Evolutionary conservation across 2,113 vertebrate species (phyloP), one percentile per base, ranked within the genome.

Genomic region (Nerophis ophidion): DNA sequence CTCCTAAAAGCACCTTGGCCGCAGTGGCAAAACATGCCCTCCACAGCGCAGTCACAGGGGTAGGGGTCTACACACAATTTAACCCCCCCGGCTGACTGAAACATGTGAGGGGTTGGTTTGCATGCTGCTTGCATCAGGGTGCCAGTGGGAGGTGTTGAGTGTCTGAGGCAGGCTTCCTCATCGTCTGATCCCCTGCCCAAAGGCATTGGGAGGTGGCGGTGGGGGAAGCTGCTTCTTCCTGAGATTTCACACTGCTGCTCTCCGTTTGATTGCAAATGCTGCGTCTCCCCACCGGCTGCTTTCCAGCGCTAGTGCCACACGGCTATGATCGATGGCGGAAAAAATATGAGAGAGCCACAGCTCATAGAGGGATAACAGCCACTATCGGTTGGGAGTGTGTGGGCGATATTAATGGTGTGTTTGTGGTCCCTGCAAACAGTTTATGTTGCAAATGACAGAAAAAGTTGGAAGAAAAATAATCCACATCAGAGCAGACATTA

Each of bases 121-220:
- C 88, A 89, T 82, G 84, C 81, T 63, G 86, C 88, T 90, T 90
- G 88, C 88, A 84, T 90, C 89, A 91, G 86, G 78, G 79, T 77
- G 86, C 85, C 83, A 83, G 81, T 89, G 87, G 87, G 87, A 86
- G 86, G 88, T 81, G 86, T 83, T 64, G 74, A 85, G 81, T 83
- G 85, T 88, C 84, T 86, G 84, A 86, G 85, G 83, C 87, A 88
- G 87, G 84, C 86, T 88, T 89, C 84, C 77, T 87, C 85, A 84
- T 85, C 77, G 82, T 89, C 87, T 91, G 88, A 90, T 90, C 89
- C 86, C 81, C 79, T 84, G 87, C 89, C 87, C 86, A 86, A 79
- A 77, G 88, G 85, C 80, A 85, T 79, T 19, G 54, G 54, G 54
- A 56, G 54, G 54, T 40, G 54, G 54, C 7, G 49, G 17, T 12